Evolutionary conservation across 2,113 vertebrate species (phyloP).

Genomic region (Casuarius casuarius): DNA sequence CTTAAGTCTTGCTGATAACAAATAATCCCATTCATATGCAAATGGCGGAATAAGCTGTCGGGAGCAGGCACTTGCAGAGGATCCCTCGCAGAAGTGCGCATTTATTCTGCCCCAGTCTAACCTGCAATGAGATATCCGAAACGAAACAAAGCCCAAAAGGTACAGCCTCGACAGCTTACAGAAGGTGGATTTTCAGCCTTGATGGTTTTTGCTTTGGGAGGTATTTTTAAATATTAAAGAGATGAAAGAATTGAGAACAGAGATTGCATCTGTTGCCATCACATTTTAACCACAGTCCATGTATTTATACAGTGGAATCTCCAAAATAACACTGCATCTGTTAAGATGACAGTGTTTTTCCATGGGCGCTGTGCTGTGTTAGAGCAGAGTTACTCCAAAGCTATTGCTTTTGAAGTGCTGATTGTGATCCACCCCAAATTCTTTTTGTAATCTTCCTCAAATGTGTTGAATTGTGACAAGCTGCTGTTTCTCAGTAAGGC

Average conservation of each 20-base stretch:
- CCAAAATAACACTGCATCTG: conserved; percentile 70
- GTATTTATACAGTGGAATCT: conserved; percentile 67
- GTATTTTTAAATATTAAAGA: conserved; percentile 58
- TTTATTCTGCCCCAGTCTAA: not conserved
- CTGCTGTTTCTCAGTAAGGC: not conserved
- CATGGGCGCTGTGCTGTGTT: conserved; percentile 4
- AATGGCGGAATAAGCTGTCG: not conserved
- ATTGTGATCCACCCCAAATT: conserved; percentile 22
- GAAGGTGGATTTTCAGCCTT: not conserved
- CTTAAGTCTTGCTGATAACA: not conserved
- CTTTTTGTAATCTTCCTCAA: conserved; percentile 47
- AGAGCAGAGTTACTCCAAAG: not conserved
- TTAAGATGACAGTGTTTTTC: conserved; percentile 66
- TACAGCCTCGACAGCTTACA: not conserved
- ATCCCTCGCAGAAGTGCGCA: not conserved
- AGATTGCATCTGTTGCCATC: conserved; percentile 65
- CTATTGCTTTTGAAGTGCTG: conserved; percentile 54
- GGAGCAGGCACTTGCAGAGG: conserved; percentile 24
- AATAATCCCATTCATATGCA: conserved; percentile 43
- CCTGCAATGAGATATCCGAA: not conserved
- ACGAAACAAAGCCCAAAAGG: not conserved
- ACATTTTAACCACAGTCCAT: conserved; percentile 57
- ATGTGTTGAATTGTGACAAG: not conserved
- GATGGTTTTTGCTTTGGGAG: not conserved
- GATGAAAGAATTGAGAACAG: not conserved